Conservation (phyloP, 2,797 vertebrate species). For the Argentina silus region DNA sequence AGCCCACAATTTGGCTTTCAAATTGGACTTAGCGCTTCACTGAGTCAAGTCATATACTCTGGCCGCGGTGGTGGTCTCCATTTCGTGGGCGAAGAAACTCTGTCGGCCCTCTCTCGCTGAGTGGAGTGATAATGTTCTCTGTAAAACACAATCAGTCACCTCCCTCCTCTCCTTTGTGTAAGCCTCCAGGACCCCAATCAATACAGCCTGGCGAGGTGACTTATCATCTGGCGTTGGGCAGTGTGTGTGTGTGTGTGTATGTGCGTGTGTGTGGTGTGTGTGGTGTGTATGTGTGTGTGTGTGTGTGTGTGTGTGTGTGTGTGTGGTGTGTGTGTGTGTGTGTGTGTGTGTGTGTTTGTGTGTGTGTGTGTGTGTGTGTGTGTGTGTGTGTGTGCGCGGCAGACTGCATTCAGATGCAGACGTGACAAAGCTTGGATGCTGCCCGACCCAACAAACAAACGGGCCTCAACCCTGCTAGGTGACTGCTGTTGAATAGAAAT, state of each 20-base stretch:
- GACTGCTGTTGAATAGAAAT: background rate
- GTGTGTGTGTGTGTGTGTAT: background rate
- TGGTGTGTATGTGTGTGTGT: no score
- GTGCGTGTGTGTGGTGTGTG: no score
- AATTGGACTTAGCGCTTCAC: conserved; percentile 76
- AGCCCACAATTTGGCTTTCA: conserved; percentile 78
- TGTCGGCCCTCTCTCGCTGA: conserved; percentile 66
- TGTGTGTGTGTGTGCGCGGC: background rate
- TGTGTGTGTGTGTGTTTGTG: no score
- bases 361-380: background rate
- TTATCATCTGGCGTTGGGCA: conserved; percentile 68
- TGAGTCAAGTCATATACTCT: conserved; percentile 76
- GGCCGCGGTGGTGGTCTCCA: conserved; percentile 69
- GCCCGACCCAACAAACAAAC: background rate
- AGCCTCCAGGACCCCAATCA: conserved; percentile 79
- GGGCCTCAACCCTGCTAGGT: background rate
- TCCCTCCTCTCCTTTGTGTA: conserved; percentile 76
- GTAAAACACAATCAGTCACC: conserved; percentile 85
- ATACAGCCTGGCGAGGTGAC: conserved; percentile 79
- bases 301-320: no score
- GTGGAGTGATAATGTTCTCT: conserved; percentile 83
- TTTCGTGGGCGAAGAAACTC: conserved; percentile 72
- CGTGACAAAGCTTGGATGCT: conserved; percentile 47
- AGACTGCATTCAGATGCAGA: conserved; percentile 71
- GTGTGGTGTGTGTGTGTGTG: background rate